Percentiles rank a stretch among this genome's conserved stretches.
phyloP scores from a whole-genome alignment of 2,888 invertebrate genomes.

The Hydroisotoma schaefferi region DNA sequence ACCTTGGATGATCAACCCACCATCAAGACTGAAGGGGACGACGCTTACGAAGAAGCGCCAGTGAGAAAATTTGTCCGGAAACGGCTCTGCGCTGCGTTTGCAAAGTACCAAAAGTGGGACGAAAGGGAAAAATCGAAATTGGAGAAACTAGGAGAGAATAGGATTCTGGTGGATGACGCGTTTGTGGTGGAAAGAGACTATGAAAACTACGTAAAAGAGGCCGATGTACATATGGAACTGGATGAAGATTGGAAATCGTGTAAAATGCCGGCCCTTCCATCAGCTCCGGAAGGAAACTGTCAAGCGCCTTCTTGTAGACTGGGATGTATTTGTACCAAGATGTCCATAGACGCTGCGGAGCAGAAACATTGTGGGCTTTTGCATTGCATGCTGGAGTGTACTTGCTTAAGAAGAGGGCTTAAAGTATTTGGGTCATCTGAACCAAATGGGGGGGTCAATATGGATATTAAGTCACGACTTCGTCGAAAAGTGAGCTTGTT shows the following conservation, averaged over 20 bases:
- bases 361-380: conserved; percentile 37
- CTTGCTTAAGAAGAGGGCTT: too few species aligned
- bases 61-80: too few species aligned
- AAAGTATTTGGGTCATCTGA: too few species aligned
- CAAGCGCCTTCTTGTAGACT: conserved; percentile 33
- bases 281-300: conserved; percentile 27
- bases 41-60: too few species aligned
- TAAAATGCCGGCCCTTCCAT: conserved; percentile 4
- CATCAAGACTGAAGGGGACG: too few species aligned
- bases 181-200: conserved; percentile 30
- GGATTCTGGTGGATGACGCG: conserved; percentile 24
- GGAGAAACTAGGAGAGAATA: conserved; percentile 27
- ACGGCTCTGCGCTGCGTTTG: conserved; percentile 28
- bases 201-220: conserved; percentile 37
- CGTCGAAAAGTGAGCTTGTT: conserved; percentile 43
- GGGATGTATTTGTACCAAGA: conserved; percentile 39
- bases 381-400: conserved; percentile 42
- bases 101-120: conserved; percentile 26
- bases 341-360: conserved; percentile 24
- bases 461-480: conserved; percentile 41
- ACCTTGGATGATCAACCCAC: too few species aligned
- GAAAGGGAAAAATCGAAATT: conserved; percentile 32
- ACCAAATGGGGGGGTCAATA: conserved; percentile 38
- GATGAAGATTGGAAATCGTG: conserved; percentile 23
- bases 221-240: conserved; percentile 30